Percentiles rank a stretch among this genome's conserved stretches.
These are phyloP conservation scores for Sisyra nigra DNA, from an alignment of 2,888 invertebrate genomes.

Conservation along the genomic window DNA sequence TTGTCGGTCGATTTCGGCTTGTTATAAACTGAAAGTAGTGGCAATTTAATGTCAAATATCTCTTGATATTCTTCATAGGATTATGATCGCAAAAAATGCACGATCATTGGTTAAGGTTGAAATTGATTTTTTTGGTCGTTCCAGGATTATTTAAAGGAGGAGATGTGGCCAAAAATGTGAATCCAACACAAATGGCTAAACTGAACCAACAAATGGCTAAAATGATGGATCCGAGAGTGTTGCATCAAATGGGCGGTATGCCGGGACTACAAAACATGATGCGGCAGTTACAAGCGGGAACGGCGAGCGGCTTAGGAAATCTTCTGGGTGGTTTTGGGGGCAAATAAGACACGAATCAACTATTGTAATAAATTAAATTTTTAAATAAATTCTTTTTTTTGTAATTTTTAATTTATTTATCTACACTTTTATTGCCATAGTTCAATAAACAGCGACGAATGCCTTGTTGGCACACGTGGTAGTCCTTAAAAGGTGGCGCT, in stretches of 20 bases:
- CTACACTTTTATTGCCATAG: slow-evolving; percentile 35
- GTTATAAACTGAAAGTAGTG: no score
- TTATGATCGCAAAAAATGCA: no score
- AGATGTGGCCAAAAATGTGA: slow-evolving; percentile 97
- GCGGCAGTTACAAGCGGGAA: slow-evolving; percentile 69
- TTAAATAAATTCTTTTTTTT: background rate
- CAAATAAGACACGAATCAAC: background rate
- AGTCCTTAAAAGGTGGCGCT: slow-evolving; percentile 56
- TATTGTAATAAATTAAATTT: background rate
- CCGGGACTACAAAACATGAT: slow-evolving; percentile 94
- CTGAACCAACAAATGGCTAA: slow-evolving; percentile 99
- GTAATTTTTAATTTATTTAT: background rate
- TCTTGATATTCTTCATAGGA: no score
- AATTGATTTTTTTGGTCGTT: no score
- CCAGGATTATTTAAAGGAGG: slow-evolving; percentile 88
- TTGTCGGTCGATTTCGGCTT: no score
- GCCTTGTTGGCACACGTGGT: slow-evolving; percentile 57
- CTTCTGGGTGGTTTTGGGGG: slow-evolving; percentile 38
- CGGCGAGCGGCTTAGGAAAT: slow-evolving; percentile 36
- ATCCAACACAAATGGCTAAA: slow-evolving; percentile 96
- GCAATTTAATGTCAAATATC: no score
- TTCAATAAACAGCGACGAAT: slow-evolving; percentile 50
- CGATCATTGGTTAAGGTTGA: no score
- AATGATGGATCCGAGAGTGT: slow-evolving; percentile 98
- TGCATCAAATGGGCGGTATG: slow-evolving; percentile 97